Evolutionary conservation across 2,797 vertebrate species (phyloP), one percentile per base, ranked within the genome.

Genomic region (Hydrophis major): DNA sequence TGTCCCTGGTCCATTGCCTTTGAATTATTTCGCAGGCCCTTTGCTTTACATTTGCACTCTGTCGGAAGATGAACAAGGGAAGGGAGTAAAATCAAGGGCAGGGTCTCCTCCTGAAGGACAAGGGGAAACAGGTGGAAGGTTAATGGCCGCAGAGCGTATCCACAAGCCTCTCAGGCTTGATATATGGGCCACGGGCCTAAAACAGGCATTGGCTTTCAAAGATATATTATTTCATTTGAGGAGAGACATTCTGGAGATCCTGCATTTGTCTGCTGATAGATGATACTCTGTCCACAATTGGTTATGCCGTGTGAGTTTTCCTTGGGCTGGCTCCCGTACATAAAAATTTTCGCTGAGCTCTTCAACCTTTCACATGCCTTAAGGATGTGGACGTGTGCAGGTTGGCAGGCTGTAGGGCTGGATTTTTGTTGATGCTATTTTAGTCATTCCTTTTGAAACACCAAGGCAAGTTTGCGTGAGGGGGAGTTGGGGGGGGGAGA

Each of bases 161-260:
- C 99, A 98, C 99, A 98, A 99, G 98, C 98, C 98, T 98, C 98
- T 98, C 98, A 97, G 98, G 98, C 98, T 99, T 99, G 99, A 99
- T 99, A 98, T 99, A 99, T 99, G 98, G 99, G 98, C 98, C 98
- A 98, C 95, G 97, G 98, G 98, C 98, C 98, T 97, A 98, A 98
- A 97, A 98, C 98, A 98, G 99, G 99, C 99, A 98, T 98, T 98
- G 98, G 98, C 98, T 99, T 99, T 99, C 99, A 99, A 99, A 99
- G 99, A 99, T 99, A 99, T 99, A 99, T 99, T 99, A 99, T 99
- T 99, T 99, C 99, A 99, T 99, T 99, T 99, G 99, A 99, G 99
- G 98, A 98, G 98, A 98, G 98, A 98, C 98, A 98, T 99, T 99
- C 98, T 98, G 98, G 98, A 97, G 98, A 98, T 98, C 98, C 98